These are phyloP conservation scores for Ennomos quercinarius DNA, from an alignment of 2,888 invertebrate species.

Conservation along the genomic window DNA sequence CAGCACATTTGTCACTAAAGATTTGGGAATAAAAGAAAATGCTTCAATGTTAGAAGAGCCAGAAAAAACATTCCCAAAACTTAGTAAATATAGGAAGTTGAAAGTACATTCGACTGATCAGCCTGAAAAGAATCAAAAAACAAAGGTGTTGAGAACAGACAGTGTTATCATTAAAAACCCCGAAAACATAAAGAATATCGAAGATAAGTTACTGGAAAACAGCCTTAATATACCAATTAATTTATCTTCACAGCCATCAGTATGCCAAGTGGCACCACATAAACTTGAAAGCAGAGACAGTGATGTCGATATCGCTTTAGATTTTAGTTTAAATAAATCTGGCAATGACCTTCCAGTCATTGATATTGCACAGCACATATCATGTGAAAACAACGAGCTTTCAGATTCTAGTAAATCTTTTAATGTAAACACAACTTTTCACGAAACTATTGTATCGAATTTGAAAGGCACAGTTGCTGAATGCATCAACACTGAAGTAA, in stretches of 20 bases:
- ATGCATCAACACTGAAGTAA: neutral
- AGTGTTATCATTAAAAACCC: conserved; percentile 82
- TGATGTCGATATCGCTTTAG: conserved; percentile 59
- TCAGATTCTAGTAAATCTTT: neutral
- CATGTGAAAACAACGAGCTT: conserved; percentile 2
- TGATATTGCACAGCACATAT: conserved; percentile 17
- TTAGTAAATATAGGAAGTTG: conserved; percentile 73
- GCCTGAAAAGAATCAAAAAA: conserved; percentile 41
- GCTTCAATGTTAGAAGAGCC: conserved; percentile 39
- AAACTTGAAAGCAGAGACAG: conserved; percentile 27
- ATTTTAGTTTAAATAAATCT: conserved; percentile 67
- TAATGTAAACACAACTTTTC: neutral
- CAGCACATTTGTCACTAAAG: conserved; percentile 1
- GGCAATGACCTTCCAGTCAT: conserved; percentile 29
- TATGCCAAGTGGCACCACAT: conserved; percentile 20
- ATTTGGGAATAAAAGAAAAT: conserved; percentile 16
- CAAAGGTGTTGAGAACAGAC: conserved; percentile 64
- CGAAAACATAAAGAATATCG: conserved; percentile 63
- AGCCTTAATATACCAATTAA: conserved; percentile 47
- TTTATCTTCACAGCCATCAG: conserved; percentile 50
- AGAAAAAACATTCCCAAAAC: conserved; percentile 66
- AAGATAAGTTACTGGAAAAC: conserved; percentile 44
- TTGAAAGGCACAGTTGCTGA: neutral
- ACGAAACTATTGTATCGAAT: conserved; percentile 1
- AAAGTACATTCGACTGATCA: conserved; percentile 49